phyloP scores from a whole-genome alignment of 2,888 invertebrate species.

The Neoscelio sp. region DNA sequence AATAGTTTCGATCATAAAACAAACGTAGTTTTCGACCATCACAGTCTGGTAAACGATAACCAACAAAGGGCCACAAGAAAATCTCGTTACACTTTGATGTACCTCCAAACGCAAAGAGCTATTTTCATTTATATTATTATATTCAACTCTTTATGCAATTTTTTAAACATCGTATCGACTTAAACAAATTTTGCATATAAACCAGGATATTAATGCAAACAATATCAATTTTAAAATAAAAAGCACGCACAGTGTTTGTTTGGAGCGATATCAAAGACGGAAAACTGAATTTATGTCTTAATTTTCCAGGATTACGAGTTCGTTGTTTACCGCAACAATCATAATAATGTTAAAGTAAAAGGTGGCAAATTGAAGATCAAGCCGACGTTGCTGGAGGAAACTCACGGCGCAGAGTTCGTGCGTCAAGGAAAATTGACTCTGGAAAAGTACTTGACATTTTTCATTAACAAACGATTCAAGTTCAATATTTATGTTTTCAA shows the following conservation, averaged over 20 bases:
- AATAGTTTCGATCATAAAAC: constrained; percentile 49
- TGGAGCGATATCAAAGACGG: background rate
- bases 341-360: constrained; percentile 84
- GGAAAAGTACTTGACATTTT: constrained; percentile 69
- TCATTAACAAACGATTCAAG: too few relatives aligned
- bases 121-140: constrained; percentile 40
- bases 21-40: constrained; percentile 50
- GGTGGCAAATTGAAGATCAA: constrained; percentile 86
- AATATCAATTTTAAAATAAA: too few relatives aligned
- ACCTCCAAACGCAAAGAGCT: constrained; percentile 33
- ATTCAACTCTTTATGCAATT: background rate
- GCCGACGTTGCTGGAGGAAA: constrained; percentile 85
- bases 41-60: constrained; percentile 63
- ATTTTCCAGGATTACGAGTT: constrained; percentile 87
- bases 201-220: too few relatives aligned
- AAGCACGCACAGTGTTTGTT: too few relatives aligned
- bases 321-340: constrained; percentile 86
- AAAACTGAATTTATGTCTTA: background rate
- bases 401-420: constrained; percentile 84
- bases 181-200: too few relatives aligned
- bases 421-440: constrained; percentile 79
- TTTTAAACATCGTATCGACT: too few relatives aligned
- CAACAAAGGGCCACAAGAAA: constrained; percentile 35
- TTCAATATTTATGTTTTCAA: too few relatives aligned
- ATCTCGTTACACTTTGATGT: constrained; percentile 35